phyloP scores from a whole-genome alignment of 1,140 invertebrate genomes.

The Formica exsecta region DNA sequence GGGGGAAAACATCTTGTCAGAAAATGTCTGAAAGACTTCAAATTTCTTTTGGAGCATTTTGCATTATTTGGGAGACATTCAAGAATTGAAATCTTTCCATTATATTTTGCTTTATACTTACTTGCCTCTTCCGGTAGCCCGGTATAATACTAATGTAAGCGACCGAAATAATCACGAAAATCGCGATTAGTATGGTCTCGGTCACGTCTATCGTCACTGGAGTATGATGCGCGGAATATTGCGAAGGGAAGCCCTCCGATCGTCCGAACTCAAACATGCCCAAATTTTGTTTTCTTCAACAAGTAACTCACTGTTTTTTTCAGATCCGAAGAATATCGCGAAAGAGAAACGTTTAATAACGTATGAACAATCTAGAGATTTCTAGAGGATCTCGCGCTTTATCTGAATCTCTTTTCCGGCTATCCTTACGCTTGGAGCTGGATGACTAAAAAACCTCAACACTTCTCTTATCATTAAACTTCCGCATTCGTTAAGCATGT shows the following conservation, averaged over 20 bases:
- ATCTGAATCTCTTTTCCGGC: constrained; percentile 36
- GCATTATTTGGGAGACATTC: neutral
- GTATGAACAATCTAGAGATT: neutral
- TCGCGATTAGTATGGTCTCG: constrained; percentile 86
- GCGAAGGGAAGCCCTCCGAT: constrained; percentile 86
- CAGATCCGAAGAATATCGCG: neutral
- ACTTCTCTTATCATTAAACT: constrained; percentile 15
- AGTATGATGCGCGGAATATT: constrained; percentile 86
- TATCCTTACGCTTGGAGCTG: neutral
- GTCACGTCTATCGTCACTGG: constrained; percentile 87
- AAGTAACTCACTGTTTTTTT: constrained; percentile 12
- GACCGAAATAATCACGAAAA: constrained; percentile 85
- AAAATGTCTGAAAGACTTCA: neutral
- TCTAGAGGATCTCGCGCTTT: neutral
- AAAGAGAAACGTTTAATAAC: neutral
- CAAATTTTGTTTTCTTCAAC: constrained; percentile 27
- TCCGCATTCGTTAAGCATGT: neutral
- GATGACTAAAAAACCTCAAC: constrained; percentile 18
- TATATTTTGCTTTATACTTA: constrained; percentile 76
- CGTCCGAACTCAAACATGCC: constrained; percentile 76
- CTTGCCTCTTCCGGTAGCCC: constrained; percentile 84
- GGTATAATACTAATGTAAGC: constrained; percentile 86
- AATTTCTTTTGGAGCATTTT: neutral
- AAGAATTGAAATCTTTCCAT: neutral
- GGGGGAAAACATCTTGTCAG: neutral